phyloP scores from a whole-genome alignment of 2,888 invertebrate genomes.

The Nasonovia ribisnigri region DNA sequence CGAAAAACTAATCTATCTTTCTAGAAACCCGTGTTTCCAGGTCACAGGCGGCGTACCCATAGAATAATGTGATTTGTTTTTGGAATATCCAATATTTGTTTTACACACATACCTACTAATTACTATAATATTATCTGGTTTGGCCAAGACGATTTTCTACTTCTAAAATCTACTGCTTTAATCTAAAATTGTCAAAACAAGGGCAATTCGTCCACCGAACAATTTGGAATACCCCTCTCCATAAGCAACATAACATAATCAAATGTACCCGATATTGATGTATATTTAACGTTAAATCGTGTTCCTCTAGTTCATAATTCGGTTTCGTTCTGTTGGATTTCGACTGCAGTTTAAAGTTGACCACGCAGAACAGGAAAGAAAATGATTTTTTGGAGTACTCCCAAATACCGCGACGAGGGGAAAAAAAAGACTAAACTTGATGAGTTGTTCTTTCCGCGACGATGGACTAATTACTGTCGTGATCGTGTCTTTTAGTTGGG shows the following conservation, averaged over 20 bases:
- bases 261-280: neutral
- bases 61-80: neutral
- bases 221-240: neutral
- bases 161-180: neutral
- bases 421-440: constrained; percentile 9
- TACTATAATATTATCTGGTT: neutral
- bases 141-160: neutral
- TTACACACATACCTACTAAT: neutral
- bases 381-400: neutral
- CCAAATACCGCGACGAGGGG: neutral
- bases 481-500: constrained; percentile 23
- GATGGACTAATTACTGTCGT: constrained; percentile 31
- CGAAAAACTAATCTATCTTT: neutral
- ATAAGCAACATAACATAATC: neutral
- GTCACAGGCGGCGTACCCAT: neutral
- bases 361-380: neutral
- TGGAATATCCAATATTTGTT: neutral
- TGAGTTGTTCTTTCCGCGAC: constrained; percentile 18
- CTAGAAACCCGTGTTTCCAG: neutral
- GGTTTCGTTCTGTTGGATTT: constrained; percentile 14
- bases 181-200: neutral
- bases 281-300: neutral
- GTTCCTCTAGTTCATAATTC: neutral
- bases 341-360: neutral
- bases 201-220: neutral